These are phyloP conservation scores for Chloroclysta siterata DNA, from an alignment of 2,888 invertebrate genomes.

Conservation along the genomic window DNA sequence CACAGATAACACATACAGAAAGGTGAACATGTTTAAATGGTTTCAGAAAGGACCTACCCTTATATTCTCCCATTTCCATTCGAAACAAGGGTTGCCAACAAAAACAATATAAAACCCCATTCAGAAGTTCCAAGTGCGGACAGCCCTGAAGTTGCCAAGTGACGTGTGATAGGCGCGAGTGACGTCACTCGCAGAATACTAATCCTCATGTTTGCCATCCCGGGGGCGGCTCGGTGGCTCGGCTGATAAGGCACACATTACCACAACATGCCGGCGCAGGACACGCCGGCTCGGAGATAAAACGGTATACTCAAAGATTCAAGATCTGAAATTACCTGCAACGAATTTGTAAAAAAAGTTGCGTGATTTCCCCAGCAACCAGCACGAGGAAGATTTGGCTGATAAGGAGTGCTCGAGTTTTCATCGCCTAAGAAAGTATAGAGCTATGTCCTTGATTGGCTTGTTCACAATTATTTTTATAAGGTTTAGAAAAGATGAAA, in stretches of 20 bases:
- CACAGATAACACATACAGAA: not conserved
- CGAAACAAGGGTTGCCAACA: slow-evolving; percentile 15
- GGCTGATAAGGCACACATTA: slow-evolving; percentile 17
- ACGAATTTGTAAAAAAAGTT: slow-evolving; percentile 10
- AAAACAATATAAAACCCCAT: slow-evolving; percentile 21
- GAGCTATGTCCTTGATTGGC: not conserved
- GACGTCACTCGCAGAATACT: slow-evolving; percentile 25
- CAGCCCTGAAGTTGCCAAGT: slow-evolving; percentile 13
- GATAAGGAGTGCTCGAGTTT: slow-evolving; percentile 1
- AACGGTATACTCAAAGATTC: slow-evolving; percentile 15
- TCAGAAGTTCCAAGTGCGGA: slow-evolving; percentile 19
- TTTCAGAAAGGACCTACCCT: not conserved
- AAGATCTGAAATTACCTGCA: slow-evolving; percentile 22
- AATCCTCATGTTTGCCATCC: slow-evolving; percentile 10
- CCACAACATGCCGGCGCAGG: slow-evolving; percentile 8
- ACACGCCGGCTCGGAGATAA: slow-evolving; percentile 16
- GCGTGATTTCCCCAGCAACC: slow-evolving; percentile 10
- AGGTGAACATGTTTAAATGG: not conserved
- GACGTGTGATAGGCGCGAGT: slow-evolving; percentile 12
- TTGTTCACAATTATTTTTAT: no score
- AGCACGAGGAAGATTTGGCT: slow-evolving; percentile 2
- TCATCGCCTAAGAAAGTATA: not conserved
- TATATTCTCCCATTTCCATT: slow-evolving; percentile 7
- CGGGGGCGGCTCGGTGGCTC: slow-evolving; percentile 7
- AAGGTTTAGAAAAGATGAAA: no score